phyloP scores from a whole-genome alignment of 2,888 invertebrate species.

The Aricia artaxerxes region DNA sequence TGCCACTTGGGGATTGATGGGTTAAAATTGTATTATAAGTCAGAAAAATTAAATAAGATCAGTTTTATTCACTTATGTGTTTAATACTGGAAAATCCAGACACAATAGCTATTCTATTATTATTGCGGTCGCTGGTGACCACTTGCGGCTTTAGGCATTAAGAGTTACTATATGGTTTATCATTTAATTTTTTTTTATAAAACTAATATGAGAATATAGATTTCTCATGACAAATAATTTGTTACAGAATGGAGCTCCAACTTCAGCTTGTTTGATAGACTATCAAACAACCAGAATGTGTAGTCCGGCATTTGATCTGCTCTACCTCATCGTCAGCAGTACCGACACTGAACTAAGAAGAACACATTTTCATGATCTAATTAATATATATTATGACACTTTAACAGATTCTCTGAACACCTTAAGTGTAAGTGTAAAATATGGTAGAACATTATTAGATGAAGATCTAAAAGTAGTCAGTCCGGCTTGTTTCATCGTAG shows the following conservation, averaged over 20 bases:
- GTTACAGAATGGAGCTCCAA: slow-evolving; percentile 56
- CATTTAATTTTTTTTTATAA: no score
- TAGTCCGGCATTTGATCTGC: slow-evolving; percentile 63
- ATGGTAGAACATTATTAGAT: slow-evolving; percentile 55
- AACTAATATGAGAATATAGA: no score
- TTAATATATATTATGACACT: slow-evolving; percentile 58
- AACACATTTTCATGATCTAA: slow-evolving; percentile 49
- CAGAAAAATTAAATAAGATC: no score
- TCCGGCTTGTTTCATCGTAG: slow-evolving; percentile 64
- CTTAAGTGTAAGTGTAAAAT: slow-evolving; percentile 48
- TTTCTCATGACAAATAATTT: slow-evolving; percentile 34
- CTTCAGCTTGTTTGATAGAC: slow-evolving; percentile 66
- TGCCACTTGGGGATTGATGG: no score
- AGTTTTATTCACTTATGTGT: no score
- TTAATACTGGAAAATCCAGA: no score
- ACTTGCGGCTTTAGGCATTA: no score
- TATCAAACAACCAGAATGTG: slow-evolving; percentile 64
- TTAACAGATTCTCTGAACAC: slow-evolving; percentile 49
- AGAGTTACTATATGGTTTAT: no score
- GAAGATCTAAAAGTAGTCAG: slow-evolving; percentile 59
- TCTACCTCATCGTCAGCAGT: slow-evolving; percentile 65
- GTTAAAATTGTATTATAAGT: no score
- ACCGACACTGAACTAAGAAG: slow-evolving; percentile 53
- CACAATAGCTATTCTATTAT: no score
- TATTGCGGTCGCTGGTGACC: no score